Evolutionary conservation across 2,888 invertebrate species (phyloP).

Genomic region (Congeria kusceri): DNA sequence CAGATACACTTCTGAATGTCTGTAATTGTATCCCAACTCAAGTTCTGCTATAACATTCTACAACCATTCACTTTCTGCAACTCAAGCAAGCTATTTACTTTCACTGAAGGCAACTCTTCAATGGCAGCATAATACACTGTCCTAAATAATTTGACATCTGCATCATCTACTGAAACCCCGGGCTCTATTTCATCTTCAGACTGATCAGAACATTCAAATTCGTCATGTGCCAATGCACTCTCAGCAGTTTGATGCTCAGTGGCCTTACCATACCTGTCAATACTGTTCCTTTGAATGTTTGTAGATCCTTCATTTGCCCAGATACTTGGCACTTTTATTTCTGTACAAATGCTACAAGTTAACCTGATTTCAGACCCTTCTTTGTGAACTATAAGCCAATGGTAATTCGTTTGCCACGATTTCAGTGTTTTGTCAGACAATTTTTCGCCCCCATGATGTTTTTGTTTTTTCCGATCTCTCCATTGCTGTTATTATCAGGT

Average conservation of each 20-base stretch:
- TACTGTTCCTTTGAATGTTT: slow-evolving; percentile 20
- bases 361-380: background rate
- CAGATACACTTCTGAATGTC: slow-evolving; percentile 40
- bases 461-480: background rate
- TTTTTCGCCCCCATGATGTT: background rate
- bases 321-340: background rate
- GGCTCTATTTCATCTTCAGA: background rate
- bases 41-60: slow-evolving; percentile 35
- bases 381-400: slow-evolving; percentile 1
- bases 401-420: slow-evolving; percentile 2
- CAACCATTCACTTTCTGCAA: slow-evolving; percentile 42
- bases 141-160: slow-evolving; percentile 18
- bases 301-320: slow-evolving; percentile 20
- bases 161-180: background rate
- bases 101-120: slow-evolving; percentile 36
- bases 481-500: background rate
- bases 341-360: slow-evolving; percentile 2
- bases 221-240: background rate
- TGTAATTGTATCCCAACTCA: slow-evolving; percentile 43
- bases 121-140: slow-evolving; percentile 40
- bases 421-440: background rate
- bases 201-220: background rate
- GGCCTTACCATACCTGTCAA: slow-evolving; percentile 1
- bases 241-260: slow-evolving; percentile 5
- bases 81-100: slow-evolving; percentile 45